These are phyloP conservation scores for Phlogophora meticulosa DNA, from an alignment of 2,888 invertebrate species.

Conservation along the genomic window DNA sequence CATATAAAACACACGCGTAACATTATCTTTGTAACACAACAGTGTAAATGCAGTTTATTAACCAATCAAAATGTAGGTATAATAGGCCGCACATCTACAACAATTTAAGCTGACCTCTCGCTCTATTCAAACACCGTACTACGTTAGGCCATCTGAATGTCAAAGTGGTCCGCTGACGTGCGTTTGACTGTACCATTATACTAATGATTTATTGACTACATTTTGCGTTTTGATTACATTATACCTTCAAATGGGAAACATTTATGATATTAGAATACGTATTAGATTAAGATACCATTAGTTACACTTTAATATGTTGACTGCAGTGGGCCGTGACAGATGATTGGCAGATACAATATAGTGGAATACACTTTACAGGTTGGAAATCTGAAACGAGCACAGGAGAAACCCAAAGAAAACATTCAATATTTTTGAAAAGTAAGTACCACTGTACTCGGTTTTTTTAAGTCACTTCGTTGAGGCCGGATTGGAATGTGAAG, in stretches of 20 bases:
- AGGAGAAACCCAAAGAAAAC: no score
- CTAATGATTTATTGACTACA: slow-evolving; percentile 55
- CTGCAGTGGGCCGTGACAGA: slow-evolving; percentile 7
- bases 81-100: no score
- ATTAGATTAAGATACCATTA: slow-evolving; percentile 47
- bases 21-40: slow-evolving; percentile 44
- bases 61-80: slow-evolving; percentile 27
- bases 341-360: slow-evolving; percentile 12
- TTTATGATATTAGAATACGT: slow-evolving; percentile 39
- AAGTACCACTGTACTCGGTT: no score
- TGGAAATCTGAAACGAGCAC: no score
- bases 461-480: no score
- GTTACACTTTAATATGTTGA: slow-evolving; percentile 30
- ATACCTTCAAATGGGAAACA: slow-evolving; percentile 48
- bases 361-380: background rate
- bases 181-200: slow-evolving; percentile 14
- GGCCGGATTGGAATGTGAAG: no score
- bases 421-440: no score
- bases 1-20: slow-evolving; percentile 9
- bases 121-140: no score
- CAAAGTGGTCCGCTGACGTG: no score
- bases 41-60: slow-evolving; percentile 47
- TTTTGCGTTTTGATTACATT: slow-evolving; percentile 53
- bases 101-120: no score
- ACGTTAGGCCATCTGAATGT: no score